Evolutionary conservation across 2,888 invertebrate species (phyloP), one percentile per base, ranked within the genome.

Genomic region (Argyresthia goedartella): DNA sequence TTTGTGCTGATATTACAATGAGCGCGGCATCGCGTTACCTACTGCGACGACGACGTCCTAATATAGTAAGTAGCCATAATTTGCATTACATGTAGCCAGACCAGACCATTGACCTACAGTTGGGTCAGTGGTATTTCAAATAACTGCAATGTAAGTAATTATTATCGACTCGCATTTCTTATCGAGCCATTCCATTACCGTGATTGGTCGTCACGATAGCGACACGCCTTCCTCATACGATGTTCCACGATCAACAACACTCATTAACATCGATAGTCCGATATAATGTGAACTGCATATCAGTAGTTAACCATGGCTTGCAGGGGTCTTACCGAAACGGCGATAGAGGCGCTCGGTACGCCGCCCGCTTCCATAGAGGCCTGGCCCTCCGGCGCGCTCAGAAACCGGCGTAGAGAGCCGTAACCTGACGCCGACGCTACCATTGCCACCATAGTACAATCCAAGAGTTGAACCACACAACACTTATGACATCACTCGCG

Each of bases 341-440:
- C 77, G 59, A 85, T 79, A 50, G 85, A 82, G 62, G 81, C 75
- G 64, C 73, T 72, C 58, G 80, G 70, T 57, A 74, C 77, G 56
- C 69, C 71, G 59, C 67, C 69, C 57, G 72, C 67, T 7, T 14
- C 49, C 54, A 62, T 60, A 33, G 61, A 68, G 55, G 73, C 69
- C 57, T 78, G 80, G 59, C 84, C 84, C 57, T 78, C 85, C 57
- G 85, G 82, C 55, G 76, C 85, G 73, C 85, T 85, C 55, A 85
- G 76, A 64, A 84, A 85, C 60, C 86, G 80, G 73, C 86, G 82
- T 60, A 85, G 76, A 56, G 85, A 82, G 74, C 84, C 85, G 71
- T 81, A 84, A 70, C 86, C 86, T 61, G 85, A 82, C 61, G 86
- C 85, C 55, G 86, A 85, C 54, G 85, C 85, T 59, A 86, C 84